Base-by-base conservation (phyloP, 2,888 invertebrate genomes). In the Tenthredo scrophulariae region DNA sequence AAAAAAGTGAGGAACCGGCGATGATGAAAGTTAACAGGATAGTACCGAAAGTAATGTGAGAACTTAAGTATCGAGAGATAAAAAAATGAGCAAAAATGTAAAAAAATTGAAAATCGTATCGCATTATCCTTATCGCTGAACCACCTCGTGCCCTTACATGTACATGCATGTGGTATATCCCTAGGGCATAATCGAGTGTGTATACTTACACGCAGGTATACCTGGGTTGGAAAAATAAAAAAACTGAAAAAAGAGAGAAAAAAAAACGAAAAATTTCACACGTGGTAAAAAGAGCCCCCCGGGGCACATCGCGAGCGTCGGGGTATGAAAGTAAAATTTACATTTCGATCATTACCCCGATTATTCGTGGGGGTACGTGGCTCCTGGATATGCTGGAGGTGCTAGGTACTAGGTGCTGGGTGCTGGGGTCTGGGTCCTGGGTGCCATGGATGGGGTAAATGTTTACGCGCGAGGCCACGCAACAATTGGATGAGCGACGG, bases 401-500 rank as follows among this genome's bases (percentile, higher is more conserved):
- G 22, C 22, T 10, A 33, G 70, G 70, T 4, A 18, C 40, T 9
- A 40, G 74, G 74, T 26, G n/a, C 43, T 29, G 74, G 50, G 5
- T 26, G 67, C 5, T 15, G 72, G 37, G 70, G 37, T 37, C 1
- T 37, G n/a, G 37, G 33, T 29, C 3, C 13, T 15, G 13, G 37
- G 18, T n/a, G 72, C 46, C 15, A 46, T 46, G 37, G 74, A 72
- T n/a, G 22, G 74, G 43, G 10, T 29, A 77, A 77, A 77, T 77
- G 77, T 77, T 77, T 77, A 77, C 77, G 77, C 72, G 72, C 43
- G 40, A 77, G 54, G 50, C 50, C 77, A 77, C 54, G 54, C 50
- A 77, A 77, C 77, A 77, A 77, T 50, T 77, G 77, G 54, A 77
- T 77, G 77, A 77, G 29, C 77, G 50, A 77, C 77, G 77, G 77